Base-by-base conservation (phyloP, 2,888 invertebrate genomes). In the Spilarctia lutea region DNA sequence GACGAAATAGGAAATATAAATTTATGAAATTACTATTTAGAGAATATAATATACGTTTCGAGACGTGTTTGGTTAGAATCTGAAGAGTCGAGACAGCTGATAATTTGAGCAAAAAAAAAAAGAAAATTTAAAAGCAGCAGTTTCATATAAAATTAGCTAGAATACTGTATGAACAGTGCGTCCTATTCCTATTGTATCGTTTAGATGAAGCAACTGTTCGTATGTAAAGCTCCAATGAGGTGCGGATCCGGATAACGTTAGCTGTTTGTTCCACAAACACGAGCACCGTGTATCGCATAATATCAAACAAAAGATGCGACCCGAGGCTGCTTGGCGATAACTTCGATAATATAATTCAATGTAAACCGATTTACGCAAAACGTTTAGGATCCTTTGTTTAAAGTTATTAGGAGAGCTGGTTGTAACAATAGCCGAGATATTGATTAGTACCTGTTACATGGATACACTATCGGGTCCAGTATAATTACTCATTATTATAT, bases 231-330 rank as follows among this genome's bases (percentile, higher is more conserved):
- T 78, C 70, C 80, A 82, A 80, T 81, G 85, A 84, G 78, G 78
- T 69, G 81, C 73, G 70, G 69, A 78, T 69, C 68, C 77, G 76
- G 85, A 84, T 85, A 85, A 81, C 85, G 83, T 75, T 77, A 75
- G 74, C 71, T 78, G 83, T 82, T 83, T 84, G 80, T 79, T 79
- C 69, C 74, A 68, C 72, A 78, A 82, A 81, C 81, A 79, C 66
- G 74, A 72, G 69, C 42, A 48, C 35, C 75, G 70, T 72, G 71
- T 65, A 69, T 67, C 71, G 70, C 75, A 65, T 77, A 72, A 71
- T 75, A 73, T 80, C 75, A 73, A 65, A 67, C 69, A 73, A 75
- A 69, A 70, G 69, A 69, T 42, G 67, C 39, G 63, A 56, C 74
- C 65, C 33, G 71, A 67, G 66, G 66, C 70, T 63, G 66, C 45